Conservation (phyloP, 2,888 invertebrate genomes). For the Trypoxylon attenuatum region DNA sequence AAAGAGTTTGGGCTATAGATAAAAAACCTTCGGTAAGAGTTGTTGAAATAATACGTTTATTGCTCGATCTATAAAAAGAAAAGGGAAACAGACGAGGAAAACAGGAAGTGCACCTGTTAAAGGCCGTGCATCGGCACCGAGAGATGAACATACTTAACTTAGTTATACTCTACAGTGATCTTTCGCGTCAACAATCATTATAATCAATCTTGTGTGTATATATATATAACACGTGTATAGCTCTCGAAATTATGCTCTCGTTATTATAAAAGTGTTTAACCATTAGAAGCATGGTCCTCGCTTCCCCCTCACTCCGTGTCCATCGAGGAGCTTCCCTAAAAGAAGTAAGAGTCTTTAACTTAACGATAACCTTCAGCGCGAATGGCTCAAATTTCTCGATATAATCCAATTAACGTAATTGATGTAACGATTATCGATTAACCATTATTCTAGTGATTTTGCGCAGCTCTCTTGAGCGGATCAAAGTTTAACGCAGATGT, state of each 20-base stretch:
- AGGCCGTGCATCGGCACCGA: conserved; percentile 41
- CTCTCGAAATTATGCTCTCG: conserved; percentile 23
- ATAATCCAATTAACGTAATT: too few relatives aligned
- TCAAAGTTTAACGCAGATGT: too few relatives aligned
- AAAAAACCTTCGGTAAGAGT: too few relatives aligned
- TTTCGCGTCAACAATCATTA: conserved; percentile 37
- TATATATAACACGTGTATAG: conserved; percentile 20
- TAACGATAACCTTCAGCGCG: too few relatives aligned
- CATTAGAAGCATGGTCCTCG: conserved; percentile 1
- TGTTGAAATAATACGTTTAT: conserved; percentile 52
- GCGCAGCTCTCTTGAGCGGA: too few relatives aligned
- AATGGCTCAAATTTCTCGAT: too few relatives aligned
- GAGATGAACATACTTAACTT: conserved; percentile 29
- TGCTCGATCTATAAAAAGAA: conserved; percentile 51
- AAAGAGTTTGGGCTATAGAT: too few relatives aligned
- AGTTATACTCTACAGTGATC: conserved; percentile 31
- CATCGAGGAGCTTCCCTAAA: neutral
- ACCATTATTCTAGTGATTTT: too few relatives aligned
- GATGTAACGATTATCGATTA: too few relatives aligned
- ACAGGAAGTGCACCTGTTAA: conserved; percentile 34
- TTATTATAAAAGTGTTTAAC: conserved; percentile 8
- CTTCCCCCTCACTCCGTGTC: neutral
- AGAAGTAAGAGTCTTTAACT: neutral
- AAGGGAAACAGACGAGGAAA: conserved; percentile 26
- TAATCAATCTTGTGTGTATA: conserved; percentile 23